phyloP scores from a whole-genome alignment of 2,113 vertebrate species.

The Zosterops japonicus region DNA sequence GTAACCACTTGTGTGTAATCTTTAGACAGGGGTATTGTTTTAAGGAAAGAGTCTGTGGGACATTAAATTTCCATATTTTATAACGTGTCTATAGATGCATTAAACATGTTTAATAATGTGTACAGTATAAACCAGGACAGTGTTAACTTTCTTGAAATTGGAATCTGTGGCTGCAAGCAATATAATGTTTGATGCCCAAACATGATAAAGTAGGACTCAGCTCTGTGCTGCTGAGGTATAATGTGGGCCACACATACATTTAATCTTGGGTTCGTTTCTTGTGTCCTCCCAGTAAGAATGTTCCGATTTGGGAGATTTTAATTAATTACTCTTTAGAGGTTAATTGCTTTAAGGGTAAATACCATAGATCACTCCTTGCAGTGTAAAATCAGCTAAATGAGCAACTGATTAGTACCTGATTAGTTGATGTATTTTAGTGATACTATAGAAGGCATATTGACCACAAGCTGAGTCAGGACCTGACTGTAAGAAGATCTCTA shows the following conservation, averaged over 20 bases:
- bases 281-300: neutral
- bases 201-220: neutral
- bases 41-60: neutral
- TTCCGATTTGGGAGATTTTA: neutral
- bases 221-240: neutral
- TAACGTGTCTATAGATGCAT: fast-evolving
- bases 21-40: neutral
- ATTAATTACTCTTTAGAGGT: neutral
- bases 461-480: neutral
- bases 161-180: neutral
- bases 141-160: neutral
- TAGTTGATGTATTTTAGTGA: neutral
- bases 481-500: neutral
- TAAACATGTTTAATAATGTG: neutral
- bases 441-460: neutral
- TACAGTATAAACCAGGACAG: neutral
- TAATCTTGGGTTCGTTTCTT: neutral
- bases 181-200: neutral
- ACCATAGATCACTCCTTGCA: neutral
- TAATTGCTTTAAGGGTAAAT: neutral
- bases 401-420: neutral
- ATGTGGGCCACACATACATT: fast-evolving
- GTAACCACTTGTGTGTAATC: neutral
- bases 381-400: neutral
- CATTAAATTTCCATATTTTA: neutral